Evolutionary conservation across 2,888 invertebrate genomes (phyloP).

Genomic region (Lottia gigantea): DNA sequence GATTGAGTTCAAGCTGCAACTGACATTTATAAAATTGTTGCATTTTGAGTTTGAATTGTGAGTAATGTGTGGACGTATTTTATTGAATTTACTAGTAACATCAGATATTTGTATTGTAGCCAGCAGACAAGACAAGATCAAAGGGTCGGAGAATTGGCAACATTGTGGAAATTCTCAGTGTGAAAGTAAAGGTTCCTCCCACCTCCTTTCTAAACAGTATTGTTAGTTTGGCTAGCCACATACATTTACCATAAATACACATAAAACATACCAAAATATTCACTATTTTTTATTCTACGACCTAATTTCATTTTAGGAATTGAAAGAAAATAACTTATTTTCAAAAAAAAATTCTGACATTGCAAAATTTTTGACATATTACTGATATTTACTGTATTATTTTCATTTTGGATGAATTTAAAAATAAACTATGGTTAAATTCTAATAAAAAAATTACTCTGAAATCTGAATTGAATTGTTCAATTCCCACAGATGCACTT

Average conservation of each 20-base stretch:
- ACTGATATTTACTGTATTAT: no score
- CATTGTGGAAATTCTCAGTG: conserved; percentile 7
- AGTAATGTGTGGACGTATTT: conserved; percentile 4
- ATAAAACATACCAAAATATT: conserved; percentile 4
- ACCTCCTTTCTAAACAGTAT: conserved; percentile 7
- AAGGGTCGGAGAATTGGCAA: conserved; percentile 5
- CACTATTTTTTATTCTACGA: no score
- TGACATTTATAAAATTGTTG: conserved; percentile 11
- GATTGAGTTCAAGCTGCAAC: neutral
- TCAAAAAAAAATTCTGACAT: no score
- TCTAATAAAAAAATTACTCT: no score
- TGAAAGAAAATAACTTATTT: no score
- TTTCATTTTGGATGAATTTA: no score
- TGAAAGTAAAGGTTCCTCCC: conserved; percentile 3
- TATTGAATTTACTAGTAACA: conserved; percentile 5
- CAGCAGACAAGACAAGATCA: conserved; percentile 1
- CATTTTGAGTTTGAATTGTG: conserved; percentile 1
- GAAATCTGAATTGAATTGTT: no score
- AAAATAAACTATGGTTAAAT: no score
- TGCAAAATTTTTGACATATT: no score
- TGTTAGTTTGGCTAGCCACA: conserved; percentile 7
- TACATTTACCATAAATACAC: conserved; percentile 6
- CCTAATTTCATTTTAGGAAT: no score
- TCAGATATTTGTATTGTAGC: conserved; percentile 8
- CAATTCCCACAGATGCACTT: no score